Conservation (phyloP, 2,888 invertebrate genomes). For the Ophraella communa region DNA sequence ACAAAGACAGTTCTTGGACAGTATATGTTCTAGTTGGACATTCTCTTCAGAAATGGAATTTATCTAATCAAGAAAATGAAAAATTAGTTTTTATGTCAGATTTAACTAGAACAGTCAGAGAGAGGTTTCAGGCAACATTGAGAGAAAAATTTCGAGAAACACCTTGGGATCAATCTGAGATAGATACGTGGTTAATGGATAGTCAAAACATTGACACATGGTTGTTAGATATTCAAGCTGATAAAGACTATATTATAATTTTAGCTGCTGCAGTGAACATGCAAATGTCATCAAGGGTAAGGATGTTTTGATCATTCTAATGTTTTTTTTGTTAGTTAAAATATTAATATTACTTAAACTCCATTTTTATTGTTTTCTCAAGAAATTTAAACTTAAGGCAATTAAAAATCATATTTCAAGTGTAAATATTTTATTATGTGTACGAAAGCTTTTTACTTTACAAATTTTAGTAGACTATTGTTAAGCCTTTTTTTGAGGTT, state of each 20-base stretch:
- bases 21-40: conserved; percentile 80
- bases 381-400: too few species aligned
- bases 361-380: too few species aligned
- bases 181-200: conserved; percentile 78
- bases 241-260: conserved; percentile 70
- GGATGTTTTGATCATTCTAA: background rate
- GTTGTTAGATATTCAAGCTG: conserved; percentile 80
- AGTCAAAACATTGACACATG: conserved; percentile 74
- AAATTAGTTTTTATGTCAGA: conserved; percentile 77
- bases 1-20: conserved; percentile 61
- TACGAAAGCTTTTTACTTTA: too few species aligned
- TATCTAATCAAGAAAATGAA: conserved; percentile 69
- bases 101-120: conserved; percentile 74
- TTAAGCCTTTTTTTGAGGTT: too few species aligned
- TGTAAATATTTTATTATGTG: too few species aligned
- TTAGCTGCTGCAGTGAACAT: conserved; percentile 74
- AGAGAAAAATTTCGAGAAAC: conserved; percentile 67
- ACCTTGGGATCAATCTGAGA: conserved; percentile 64
- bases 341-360: too few species aligned
- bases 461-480: too few species aligned
- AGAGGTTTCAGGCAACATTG: conserved; percentile 69
- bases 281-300: conserved; percentile 69
- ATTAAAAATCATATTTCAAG: too few species aligned
- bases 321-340: too few species aligned
- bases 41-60: conserved; percentile 83